Base-by-base conservation (phyloP, 2,113 vertebrate species). In the Suricata suricatta region DNA sequence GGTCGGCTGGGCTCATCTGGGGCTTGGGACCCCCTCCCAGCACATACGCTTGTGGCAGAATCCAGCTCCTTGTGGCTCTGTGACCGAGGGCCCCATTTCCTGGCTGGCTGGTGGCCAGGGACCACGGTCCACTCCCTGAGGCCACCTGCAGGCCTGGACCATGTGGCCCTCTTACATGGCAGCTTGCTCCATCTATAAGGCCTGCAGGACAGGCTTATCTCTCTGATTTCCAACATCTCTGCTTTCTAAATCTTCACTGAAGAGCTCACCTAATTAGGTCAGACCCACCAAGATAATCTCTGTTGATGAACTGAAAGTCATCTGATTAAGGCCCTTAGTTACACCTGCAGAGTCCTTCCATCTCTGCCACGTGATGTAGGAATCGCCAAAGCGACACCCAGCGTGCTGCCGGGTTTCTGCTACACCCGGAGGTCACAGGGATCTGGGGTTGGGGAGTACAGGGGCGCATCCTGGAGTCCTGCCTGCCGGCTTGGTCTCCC, bases 21-120 rank as follows among this genome's bases (percentile, higher is more conserved):
- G 87, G 17, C 25, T 1, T 19, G 8, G 64, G 52, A 19, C 38
- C 31, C 13, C 31, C 57, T 60, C 71, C 35, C 23, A 27, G 60
- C 44, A 23, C 57, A 12, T 0, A 0, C 0, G 2, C 44, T n/a
- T 17, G 29, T 3, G 3, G 44, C 44, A 33, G 64, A 23, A 41
- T 33, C 29, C 25, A 23, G 35, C 5, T 19, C 25, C 38, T 17
- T 0, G 27, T 15, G 47, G 41, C 81, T 14, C 3, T 47, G 33
- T 72, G 41, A 7, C 90, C 5, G 31, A 25, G 31, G 63, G 19
- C 50, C 13, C 27, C 1, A 1, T 52, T 57, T 83, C 41, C 54
- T 47, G 79, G 19, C 31, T 13, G 27, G 72, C 57, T 89, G 14
- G 31, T 25, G 2, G 15, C 41, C 0, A 8, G 57, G 76, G 77